Evolutionary conservation across 2,888 invertebrate genomes (phyloP), one percentile per base, ranked within the genome.

Genomic region (Heliconius hortense): DNA sequence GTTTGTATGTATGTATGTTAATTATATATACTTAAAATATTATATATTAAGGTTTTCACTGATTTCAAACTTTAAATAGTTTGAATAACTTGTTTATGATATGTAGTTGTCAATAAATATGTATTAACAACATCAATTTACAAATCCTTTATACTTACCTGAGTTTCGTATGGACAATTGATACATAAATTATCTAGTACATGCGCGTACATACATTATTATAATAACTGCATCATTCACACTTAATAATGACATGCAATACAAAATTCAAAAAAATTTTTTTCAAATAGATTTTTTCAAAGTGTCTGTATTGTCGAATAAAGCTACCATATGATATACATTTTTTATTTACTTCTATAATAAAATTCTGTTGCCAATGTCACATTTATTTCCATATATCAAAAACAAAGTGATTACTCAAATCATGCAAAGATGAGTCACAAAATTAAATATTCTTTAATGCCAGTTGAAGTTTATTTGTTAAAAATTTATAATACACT

Each of bases 11-110:
- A 56, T 35, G 64, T 43, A 48, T 48, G 18, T 7, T 48, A 48
- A 28, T 5, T 63, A 21, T 48, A 64, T 35, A 60, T 64, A 35
- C 35, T n/a, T n/a, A 63, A 35, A n/a, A 63, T 63, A 63, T 63
- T 1, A 4, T 13, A 35, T 62, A 62, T 8, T 64, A 64, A 8
- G 31, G 31, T 56, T 56, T 8, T 21, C 28, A 26, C 26, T 60
- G 60, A 26, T 31, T 28, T 62, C 31, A 26, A 60, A 5, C 31
- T 28, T 39, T 39, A 39, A 39, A 39, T 39, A 13, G 4, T 39
- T 39, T 39, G 18, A 48, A 18, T 18, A 18, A 5, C 18, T 18
- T 43, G 43, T 43, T 43, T 48, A 48, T 48, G 18, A 48, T 21
- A 11, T 63, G 63, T n/a, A 35, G 13, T 35, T 35, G 7, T 60